Conservation (phyloP, 2,113 vertebrate species). For the Piprites chloris region DNA sequence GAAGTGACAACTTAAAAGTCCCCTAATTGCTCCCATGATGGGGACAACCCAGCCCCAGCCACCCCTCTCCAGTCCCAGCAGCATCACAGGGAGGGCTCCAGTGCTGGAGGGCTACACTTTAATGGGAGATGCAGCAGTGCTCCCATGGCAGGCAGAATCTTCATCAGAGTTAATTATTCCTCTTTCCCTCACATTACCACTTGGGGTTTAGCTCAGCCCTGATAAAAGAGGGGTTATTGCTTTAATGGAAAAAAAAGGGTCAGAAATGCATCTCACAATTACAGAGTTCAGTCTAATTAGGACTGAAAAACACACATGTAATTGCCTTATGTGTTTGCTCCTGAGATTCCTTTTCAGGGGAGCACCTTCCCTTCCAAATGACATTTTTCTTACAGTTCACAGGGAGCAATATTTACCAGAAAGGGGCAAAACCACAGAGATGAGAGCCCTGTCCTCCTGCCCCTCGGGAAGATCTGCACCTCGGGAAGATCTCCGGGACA, state of each 20-base stretch:
- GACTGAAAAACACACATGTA: not conserved
- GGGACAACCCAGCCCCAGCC: not conserved
- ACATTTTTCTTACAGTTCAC: not conserved
- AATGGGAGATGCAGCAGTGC: not conserved
- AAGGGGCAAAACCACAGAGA: not conserved
- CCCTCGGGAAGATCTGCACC: not conserved
- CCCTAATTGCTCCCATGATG: not conserved
- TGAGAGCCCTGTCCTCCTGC: not conserved
- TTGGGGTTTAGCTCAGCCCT: not conserved
- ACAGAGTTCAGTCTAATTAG: slow-evolving; percentile 29
- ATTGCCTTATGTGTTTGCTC: not conserved
- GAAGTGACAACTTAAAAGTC: not conserved
- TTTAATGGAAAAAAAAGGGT: not conserved
- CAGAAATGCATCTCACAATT: slow-evolving; percentile 1
- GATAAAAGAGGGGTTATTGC: not conserved
- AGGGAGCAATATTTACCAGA: not conserved
- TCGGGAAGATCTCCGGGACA: fast-evolving
- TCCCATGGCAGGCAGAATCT: not conserved
- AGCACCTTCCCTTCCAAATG: not conserved
- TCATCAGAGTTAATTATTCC: not conserved
- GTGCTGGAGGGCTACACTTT: fast-evolving
- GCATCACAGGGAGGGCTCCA: not conserved
- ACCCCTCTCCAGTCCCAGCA: not conserved
- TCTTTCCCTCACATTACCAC: not conserved
- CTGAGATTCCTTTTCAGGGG: not conserved